Evolutionary conservation across 2,113 vertebrate species (phyloP).

Genomic region (Ptyas mucosa): DNA sequence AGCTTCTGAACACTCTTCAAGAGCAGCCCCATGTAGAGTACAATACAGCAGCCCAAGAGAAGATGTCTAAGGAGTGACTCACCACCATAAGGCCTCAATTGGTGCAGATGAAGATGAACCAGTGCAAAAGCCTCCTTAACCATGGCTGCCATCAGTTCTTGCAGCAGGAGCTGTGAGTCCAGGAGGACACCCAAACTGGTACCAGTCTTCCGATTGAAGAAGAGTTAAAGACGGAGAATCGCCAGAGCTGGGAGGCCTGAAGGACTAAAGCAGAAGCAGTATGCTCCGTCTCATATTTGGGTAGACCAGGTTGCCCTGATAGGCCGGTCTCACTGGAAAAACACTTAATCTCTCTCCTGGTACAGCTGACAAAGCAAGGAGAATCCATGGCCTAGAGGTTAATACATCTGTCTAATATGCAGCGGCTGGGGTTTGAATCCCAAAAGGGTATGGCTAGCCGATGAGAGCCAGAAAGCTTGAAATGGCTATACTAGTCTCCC

Average conservation of each 20-base stretch:
- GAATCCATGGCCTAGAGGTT: too few relatives aligned
- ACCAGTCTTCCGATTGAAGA: not conserved
- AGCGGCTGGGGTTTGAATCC: too few relatives aligned
- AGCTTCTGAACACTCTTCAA: not conserved
- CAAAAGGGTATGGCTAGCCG: too few relatives aligned
- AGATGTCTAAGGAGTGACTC: not conserved
- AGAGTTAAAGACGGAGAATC: not conserved
- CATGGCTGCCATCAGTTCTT: not conserved
- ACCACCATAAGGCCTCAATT: not conserved
- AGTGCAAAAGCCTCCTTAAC: not conserved
- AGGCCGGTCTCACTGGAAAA: too few relatives aligned
- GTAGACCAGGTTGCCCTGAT: too few relatives aligned
- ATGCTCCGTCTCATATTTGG: too few relatives aligned
- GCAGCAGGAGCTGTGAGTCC: not conserved
- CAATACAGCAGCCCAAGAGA: not conserved
- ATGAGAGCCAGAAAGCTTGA: too few relatives aligned
- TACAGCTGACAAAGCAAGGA: too few relatives aligned
- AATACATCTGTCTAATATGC: too few relatives aligned
- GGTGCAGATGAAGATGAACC: not conserved
- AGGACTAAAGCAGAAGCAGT: not conserved
- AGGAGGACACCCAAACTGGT: not conserved
- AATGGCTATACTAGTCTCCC: too few relatives aligned
- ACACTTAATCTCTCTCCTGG: too few relatives aligned
- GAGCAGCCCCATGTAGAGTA: not conserved
- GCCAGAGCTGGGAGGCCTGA: not conserved